Evolutionary conservation across 1,140 invertebrate genomes (phyloP), one percentile per base, ranked within the genome.

Genomic region (Sarcophaga peregrina): DNA sequence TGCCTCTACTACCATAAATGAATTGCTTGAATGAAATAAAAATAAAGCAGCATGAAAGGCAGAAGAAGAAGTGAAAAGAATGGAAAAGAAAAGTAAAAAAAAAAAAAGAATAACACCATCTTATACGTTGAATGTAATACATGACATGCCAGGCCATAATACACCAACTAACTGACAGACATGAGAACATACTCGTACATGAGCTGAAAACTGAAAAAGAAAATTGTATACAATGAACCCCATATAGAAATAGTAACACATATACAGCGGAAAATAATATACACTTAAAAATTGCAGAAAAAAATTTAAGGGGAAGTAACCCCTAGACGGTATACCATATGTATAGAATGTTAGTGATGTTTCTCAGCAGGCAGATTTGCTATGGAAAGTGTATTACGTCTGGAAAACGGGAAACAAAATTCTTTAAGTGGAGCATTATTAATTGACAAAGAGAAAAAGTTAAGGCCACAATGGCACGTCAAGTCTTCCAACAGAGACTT

Each of bases 121-220:
- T 68, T 25, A 68, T 20, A 68, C n/a, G n/a, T 68, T 68, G 17
- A 25, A 25, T 20, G 6, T 68, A 68, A 68, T 20, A 68, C 62
- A 68, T 68, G 62, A 68, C 62, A 68, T 37, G 17, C 62, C 17
- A 68, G 62, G 62, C 17, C 62, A 68, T 20, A 68, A 25, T 68
- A 68, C 62, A 68, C n/a, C 17, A 37, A 68, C n/a, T 20, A 68
- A 68, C 54, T 1, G 54, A 58, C 25, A 37, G 3, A 0, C 13
- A 7, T 7, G 15, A 5, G 13, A 68, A 68, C n/a, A 68, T 7
- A 20, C 25, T 37, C 25, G 25, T 37, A 37, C 25, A 37, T 37
- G 25, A 37, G 25, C 25, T 25, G 7, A 13, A 58, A 13, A 58
- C 54, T n/a, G 54, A 13, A n/a, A 37, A 37, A 15, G 54, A 58